Conservation (phyloP, 1,140 invertebrate species). For the Prorops nasuta region DNA sequence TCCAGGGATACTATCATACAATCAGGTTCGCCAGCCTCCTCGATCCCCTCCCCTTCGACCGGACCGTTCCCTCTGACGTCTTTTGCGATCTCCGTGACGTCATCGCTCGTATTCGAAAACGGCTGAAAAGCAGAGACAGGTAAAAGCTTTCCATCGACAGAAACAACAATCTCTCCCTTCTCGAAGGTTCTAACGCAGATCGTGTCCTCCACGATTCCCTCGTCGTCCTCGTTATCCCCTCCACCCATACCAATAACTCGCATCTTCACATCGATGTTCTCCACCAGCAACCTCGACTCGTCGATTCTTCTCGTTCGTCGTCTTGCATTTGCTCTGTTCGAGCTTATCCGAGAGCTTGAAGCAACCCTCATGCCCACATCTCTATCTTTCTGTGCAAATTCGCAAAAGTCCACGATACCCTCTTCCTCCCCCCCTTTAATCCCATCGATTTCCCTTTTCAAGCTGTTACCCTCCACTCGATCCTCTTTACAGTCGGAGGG, state of each 20-base stretch:
- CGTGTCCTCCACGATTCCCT: slow-evolving; percentile 10
- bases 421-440: neutral
- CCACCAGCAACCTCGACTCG: slow-evolving; percentile 7
- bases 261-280: slow-evolving; percentile 23
- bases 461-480: neutral
- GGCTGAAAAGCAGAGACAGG: slow-evolving; percentile 33
- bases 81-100: neutral
- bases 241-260: neutral
- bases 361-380: slow-evolving; percentile 56
- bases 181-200: slow-evolving; percentile 43
- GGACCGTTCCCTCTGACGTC: neutral
- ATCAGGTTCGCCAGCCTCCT: slow-evolving; percentile 2
- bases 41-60: neutral
- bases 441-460: neutral
- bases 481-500: neutral
- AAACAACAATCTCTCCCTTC: slow-evolving; percentile 49
- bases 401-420: slow-evolving; percentile 39
- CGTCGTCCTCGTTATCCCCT: slow-evolving; percentile 16
- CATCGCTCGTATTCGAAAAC: slow-evolving; percentile 9
- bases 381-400: slow-evolving; percentile 51
- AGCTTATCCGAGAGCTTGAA: slow-evolving; percentile 46
- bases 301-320: slow-evolving; percentile 17
- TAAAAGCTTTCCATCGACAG: slow-evolving; percentile 46
- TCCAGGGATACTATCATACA: slow-evolving; percentile 34
- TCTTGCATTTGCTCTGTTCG: slow-evolving; percentile 22